phyloP scores from a whole-genome alignment of 1,140 invertebrate species.

The Drosophila setifemur region DNA sequence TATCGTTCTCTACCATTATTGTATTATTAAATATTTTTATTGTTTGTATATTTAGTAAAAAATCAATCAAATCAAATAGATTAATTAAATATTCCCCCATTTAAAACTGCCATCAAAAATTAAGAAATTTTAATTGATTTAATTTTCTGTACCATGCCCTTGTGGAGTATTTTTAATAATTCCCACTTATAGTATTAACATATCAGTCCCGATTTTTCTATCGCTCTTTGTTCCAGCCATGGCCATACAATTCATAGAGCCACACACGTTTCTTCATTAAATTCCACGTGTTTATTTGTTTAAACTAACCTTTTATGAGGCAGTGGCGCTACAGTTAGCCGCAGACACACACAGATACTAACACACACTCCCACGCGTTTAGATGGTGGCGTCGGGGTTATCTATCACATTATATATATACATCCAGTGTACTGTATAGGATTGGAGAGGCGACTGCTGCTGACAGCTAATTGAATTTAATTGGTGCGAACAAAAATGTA shows the following conservation, averaged over 20 bases:
- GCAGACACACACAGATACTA: slow-evolving; percentile 36
- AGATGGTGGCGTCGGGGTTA: slow-evolving; percentile 19
- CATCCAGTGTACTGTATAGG: slow-evolving; percentile 21
- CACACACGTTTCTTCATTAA: slow-evolving; percentile 73
- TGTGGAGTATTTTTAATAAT: neutral
- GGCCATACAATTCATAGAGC: slow-evolving; percentile 49
- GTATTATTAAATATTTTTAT: too few species aligned
- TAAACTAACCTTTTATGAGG: slow-evolving; percentile 73
- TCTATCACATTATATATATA: slow-evolving; percentile 28
- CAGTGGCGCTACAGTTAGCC: slow-evolving; percentile 64
- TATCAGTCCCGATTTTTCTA: slow-evolving; percentile 1
- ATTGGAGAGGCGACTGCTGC: slow-evolving; percentile 36
- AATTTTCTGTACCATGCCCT: neutral
- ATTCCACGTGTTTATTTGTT: slow-evolving; percentile 78
- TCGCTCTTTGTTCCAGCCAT: neutral
- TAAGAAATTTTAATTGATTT: too few species aligned
- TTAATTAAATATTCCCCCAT: neutral
- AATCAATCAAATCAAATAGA: too few species aligned
- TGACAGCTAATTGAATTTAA: slow-evolving; percentile 78
- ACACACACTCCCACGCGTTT: slow-evolving; percentile 3
- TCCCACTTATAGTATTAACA: slow-evolving; percentile 25
- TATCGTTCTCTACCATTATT: too few species aligned
- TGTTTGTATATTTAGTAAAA: too few species aligned
- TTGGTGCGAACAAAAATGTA: slow-evolving; percentile 71
- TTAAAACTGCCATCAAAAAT: too few species aligned